These are phyloP conservation scores for Nixonia krombeini DNA, from an alignment of 1,140 invertebrate species.

Conservation along the genomic window DNA sequence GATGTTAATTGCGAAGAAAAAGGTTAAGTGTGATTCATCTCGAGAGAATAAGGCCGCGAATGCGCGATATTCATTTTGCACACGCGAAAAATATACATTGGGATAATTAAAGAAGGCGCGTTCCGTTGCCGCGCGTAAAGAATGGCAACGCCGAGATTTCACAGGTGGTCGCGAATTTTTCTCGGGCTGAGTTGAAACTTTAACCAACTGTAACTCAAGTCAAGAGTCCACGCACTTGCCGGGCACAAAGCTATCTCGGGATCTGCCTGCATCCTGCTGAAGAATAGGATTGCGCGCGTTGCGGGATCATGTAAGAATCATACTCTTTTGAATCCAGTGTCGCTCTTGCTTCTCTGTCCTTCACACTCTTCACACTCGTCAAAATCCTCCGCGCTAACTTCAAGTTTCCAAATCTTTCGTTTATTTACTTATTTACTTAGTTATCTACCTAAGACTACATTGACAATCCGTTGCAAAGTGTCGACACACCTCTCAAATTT, in stretches of 20 bases:
- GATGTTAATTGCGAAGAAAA: too few relatives aligned
- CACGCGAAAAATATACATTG: too few relatives aligned
- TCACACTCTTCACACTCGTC: conserved; percentile 34
- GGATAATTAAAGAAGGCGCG: too few relatives aligned
- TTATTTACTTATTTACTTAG: too few relatives aligned
- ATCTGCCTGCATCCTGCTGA: conserved; percentile 55
- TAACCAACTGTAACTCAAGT: conserved; percentile 58
- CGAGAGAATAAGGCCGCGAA: too few relatives aligned
- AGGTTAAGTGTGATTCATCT: too few relatives aligned
- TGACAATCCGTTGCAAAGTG: too few relatives aligned
- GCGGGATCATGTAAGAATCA: conserved; percentile 51
- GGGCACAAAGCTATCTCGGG: conserved; percentile 54
- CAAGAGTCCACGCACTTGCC: conserved; percentile 54
- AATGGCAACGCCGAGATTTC: conserved; percentile 41
- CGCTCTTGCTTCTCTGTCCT: conserved; percentile 27
- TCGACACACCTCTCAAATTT: too few relatives aligned
- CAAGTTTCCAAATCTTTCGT: neutral
- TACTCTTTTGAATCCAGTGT: conserved; percentile 45
- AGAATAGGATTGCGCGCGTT: conserved; percentile 54
- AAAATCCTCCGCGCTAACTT: conserved; percentile 8
- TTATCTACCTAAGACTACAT: too few relatives aligned
- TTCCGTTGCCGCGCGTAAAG: neutral
- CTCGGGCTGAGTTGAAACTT: conserved; percentile 45
- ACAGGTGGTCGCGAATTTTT: conserved; percentile 54
- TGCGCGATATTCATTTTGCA: too few relatives aligned